phyloP scores from a whole-genome alignment of 1,140 invertebrate genomes.

The Reticulitermes speratus region DNA sequence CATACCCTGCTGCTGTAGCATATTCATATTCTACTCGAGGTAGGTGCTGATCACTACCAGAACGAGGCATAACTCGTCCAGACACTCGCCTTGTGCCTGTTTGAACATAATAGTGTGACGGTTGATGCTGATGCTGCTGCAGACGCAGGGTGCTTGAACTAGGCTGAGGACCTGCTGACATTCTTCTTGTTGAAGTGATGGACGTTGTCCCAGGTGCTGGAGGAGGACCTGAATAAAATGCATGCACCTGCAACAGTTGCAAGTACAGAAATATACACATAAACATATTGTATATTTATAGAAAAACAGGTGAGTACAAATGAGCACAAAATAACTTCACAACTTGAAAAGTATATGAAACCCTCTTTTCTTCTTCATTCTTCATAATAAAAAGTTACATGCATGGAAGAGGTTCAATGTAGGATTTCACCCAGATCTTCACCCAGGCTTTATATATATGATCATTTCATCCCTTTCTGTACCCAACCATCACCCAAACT shows the following conservation, averaged over 20 bases:
- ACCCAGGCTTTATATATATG: no score
- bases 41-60: constrained; percentile 81
- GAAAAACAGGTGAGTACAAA: no score
- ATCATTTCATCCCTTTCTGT: no score
- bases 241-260: constrained; percentile 59
- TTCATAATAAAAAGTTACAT: no score
- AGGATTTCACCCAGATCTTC: no score
- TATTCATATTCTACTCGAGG: constrained; percentile 76
- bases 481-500: no score
- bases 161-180: constrained; percentile 27
- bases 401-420: no score
- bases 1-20: constrained; percentile 51
- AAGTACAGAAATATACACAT: not conserved
- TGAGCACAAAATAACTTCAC: no score
- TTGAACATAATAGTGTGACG: not conserved
- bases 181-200: constrained; percentile 18
- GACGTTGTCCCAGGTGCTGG: not conserved
- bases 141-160: not conserved
- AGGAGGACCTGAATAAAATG: constrained; percentile 68
- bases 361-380: no score
- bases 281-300: no score
- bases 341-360: no score
- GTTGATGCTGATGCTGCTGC: constrained; percentile 2
- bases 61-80: constrained; percentile 52
- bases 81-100: constrained; percentile 12